Conservation (phyloP, 35 echinoderm and acorn worm genomes). For the Hemicentrotus pulcherrimus region DNA sequence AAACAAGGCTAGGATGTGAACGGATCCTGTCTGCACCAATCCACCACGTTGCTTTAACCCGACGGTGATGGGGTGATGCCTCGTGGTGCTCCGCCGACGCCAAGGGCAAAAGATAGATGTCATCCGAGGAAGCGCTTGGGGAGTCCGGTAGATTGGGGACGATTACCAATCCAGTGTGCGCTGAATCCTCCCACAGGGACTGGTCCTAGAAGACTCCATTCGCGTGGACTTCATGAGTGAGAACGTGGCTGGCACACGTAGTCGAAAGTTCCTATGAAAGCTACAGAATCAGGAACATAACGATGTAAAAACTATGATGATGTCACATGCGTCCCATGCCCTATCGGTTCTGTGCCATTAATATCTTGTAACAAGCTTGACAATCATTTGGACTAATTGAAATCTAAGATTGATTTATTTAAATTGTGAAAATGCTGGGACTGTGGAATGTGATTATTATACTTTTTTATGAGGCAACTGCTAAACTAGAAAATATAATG, state of each 20-base stretch:
- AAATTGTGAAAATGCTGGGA: too few relatives aligned
- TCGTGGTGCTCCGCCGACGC: neutral
- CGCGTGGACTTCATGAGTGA: slow-evolving; percentile 5
- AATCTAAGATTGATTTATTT: too few relatives aligned
- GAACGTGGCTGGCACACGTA: slow-evolving; percentile 50
- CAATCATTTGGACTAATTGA: too few relatives aligned
- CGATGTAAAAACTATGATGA: neutral
- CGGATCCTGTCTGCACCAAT: neutral
- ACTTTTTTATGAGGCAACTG: too few relatives aligned
- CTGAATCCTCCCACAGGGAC: slow-evolving; percentile 28
- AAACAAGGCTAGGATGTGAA: neutral
- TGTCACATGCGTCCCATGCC: neutral
- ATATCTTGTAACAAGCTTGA: too few relatives aligned
- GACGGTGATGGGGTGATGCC: slow-evolving; percentile 18
- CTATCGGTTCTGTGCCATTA: neutral
- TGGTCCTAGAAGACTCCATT: neutral
- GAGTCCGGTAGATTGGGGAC: neutral
- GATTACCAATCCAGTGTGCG: slow-evolving; percentile 10
- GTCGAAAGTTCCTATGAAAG: neutral
- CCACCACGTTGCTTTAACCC: slow-evolving; percentile 36
- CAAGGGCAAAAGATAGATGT: neutral
- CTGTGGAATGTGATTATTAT: too few relatives aligned
- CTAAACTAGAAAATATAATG: too few relatives aligned
- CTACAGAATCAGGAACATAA: neutral
- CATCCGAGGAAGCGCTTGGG: neutral